phyloP scores from a whole-genome alignment of 2,888 invertebrate species.

The Ischnura elegans region DNA sequence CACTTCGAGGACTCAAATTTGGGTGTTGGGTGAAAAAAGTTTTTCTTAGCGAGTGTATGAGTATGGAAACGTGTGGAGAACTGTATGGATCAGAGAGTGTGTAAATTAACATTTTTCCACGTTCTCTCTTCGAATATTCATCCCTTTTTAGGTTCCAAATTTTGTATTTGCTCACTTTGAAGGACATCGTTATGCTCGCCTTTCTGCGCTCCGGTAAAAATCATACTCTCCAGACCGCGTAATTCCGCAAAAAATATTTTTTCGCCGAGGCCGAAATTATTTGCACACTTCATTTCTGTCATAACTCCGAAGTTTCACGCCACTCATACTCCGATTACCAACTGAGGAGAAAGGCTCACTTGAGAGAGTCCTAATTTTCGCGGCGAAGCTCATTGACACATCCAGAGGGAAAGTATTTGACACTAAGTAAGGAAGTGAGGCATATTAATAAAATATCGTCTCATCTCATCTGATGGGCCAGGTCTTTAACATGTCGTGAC shows the following conservation, averaged over 20 bases:
- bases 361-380: too few relatives aligned
- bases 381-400: too few relatives aligned
- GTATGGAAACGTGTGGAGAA: background rate
- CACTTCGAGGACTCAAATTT: background rate
- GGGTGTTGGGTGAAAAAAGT: too few relatives aligned
- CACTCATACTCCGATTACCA: too few relatives aligned
- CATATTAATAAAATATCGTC: too few relatives aligned
- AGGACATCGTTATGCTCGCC: background rate
- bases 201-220: background rate
- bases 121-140: background rate
- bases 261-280: background rate
- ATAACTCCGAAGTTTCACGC: background rate
- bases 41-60: background rate
- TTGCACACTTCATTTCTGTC: background rate
- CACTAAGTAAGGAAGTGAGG: too few relatives aligned
- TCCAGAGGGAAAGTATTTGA: too few relatives aligned
- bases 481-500: too few relatives aligned
- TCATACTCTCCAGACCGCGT: background rate
- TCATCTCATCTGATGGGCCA: too few relatives aligned
- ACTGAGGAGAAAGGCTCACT: too few relatives aligned
- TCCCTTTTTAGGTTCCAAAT: too few relatives aligned
- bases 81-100: background rate
- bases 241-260: background rate
- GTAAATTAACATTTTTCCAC: background rate
- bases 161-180: background rate